Evolutionary conservation across 23 tunicate genomes (phyloP).

Genomic region (Trididemnum nubilum): DNA sequence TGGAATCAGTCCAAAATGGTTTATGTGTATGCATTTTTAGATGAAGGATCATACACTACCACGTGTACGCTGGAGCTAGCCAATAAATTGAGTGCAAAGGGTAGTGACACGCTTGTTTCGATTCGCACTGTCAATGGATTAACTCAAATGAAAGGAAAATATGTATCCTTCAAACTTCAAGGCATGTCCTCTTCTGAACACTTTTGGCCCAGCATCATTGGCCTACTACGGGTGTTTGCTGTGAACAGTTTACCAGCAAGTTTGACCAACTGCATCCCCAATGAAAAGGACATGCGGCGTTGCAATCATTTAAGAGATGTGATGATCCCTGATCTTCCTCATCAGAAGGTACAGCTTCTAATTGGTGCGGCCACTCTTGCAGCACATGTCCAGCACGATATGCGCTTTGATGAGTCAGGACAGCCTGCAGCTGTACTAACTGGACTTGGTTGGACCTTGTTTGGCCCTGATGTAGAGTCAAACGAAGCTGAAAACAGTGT

Average conservation of each 20-base stretch:
- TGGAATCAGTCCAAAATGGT: background rate
- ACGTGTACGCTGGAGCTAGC: background rate
- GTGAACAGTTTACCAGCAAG: background rate
- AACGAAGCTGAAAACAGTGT: background rate
- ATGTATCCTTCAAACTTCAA: background rate
- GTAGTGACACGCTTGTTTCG: background rate
- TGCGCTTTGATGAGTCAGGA: background rate
- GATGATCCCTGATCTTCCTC: background rate
- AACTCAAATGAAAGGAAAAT: background rate
- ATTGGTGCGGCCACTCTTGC: too few species aligned
- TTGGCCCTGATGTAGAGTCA: background rate
- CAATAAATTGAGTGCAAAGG: background rate
- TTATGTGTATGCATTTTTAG: background rate
- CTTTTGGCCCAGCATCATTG: background rate
- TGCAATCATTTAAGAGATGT: background rate
- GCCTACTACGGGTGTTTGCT: background rate
- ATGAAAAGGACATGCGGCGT: background rate
- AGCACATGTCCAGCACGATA: background rate
- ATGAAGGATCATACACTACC: background rate
- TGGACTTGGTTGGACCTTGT: background rate
- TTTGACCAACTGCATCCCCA: background rate
- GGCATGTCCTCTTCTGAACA: background rate
- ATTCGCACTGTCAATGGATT: background rate
- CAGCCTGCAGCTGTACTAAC: background rate
- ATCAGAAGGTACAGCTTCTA: background rate